These are phyloP conservation scores for Synergus laeviventris DNA, from an alignment of 2,888 invertebrate genomes.

Conservation along the genomic window DNA sequence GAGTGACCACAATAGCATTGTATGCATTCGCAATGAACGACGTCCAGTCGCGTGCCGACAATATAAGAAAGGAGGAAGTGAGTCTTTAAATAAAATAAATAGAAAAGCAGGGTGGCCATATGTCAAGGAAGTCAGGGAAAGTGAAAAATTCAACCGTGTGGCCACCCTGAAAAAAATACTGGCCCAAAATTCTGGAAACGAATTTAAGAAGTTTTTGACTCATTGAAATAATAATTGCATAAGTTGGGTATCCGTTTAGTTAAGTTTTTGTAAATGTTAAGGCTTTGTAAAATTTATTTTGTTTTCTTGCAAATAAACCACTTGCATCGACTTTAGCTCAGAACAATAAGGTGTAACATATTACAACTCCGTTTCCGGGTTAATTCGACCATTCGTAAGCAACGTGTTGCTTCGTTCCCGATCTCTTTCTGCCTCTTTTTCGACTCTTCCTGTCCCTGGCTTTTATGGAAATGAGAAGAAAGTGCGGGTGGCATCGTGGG, in stretches of 20 bases:
- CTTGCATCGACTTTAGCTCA: background rate
- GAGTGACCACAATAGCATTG: slow-evolving; percentile 49
- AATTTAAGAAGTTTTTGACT: background rate
- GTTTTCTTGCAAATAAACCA: background rate
- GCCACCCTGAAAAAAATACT: no score
- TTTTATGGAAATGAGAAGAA: slow-evolving; percentile 31
- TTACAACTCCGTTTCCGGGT: slow-evolving; percentile 52
- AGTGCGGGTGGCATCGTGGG: slow-evolving; percentile 25
- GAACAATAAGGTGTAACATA: slow-evolving; percentile 32
- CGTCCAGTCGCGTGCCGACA: slow-evolving; percentile 53
- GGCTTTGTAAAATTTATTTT: background rate
- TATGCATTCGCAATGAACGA: slow-evolving; percentile 55
- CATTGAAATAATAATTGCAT: background rate
- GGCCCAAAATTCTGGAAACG: no score
- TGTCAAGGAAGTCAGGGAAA: no score
- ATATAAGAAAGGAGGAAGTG: background rate
- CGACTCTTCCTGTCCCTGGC: slow-evolving; percentile 25
- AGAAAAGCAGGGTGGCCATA: no score
- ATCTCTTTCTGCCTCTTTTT: slow-evolving; percentile 59
- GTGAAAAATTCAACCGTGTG: no score
- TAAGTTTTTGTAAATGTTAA: background rate
- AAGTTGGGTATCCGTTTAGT: no score
- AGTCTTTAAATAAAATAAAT: background rate
- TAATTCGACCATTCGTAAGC: slow-evolving; percentile 69
- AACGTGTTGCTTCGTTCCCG: slow-evolving; percentile 56